Conservation (phyloP, 2,888 invertebrate species). For the Iselma pallidipennis region DNA sequence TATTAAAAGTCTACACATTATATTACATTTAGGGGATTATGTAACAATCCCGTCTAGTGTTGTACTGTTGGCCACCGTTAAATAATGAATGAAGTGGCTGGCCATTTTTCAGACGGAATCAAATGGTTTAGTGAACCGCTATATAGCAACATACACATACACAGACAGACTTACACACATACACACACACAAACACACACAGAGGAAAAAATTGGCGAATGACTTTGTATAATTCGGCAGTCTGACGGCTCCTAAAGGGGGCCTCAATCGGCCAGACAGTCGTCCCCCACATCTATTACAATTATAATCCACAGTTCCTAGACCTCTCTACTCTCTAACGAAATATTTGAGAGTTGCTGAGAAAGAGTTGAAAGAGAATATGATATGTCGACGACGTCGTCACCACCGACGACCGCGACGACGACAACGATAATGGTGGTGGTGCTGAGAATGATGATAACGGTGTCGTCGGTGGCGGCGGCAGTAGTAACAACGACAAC, state of each 20-base stretch:
- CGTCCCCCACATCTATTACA: slow-evolving; percentile 46
- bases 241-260: slow-evolving; percentile 46
- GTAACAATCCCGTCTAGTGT: not conserved
- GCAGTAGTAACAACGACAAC: not conserved
- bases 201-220: slow-evolving; percentile 50
- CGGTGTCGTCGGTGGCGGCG: not conserved
- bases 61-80: not conserved
- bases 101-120: slow-evolving; percentile 37
- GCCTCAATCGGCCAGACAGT: slow-evolving; percentile 45
- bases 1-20: not conserved
- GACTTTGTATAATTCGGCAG: slow-evolving; percentile 46
- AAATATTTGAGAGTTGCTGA: not conserved
- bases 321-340: slow-evolving; percentile 37
- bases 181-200: not conserved
- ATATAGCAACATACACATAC: slow-evolving; percentile 28
- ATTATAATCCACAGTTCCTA: slow-evolving; percentile 49
- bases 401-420: not conserved
- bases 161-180: not conserved
- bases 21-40: not conserved
- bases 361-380: slow-evolving; percentile 22
- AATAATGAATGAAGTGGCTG: slow-evolving; percentile 25
- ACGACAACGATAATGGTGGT: not conserved
- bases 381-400: not conserved
- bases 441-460: not conserved
- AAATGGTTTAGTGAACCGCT: slow-evolving; percentile 44